phyloP scores from a whole-genome alignment of 2,113 vertebrate genomes.

The Hippocampus mohnikei region DNA sequence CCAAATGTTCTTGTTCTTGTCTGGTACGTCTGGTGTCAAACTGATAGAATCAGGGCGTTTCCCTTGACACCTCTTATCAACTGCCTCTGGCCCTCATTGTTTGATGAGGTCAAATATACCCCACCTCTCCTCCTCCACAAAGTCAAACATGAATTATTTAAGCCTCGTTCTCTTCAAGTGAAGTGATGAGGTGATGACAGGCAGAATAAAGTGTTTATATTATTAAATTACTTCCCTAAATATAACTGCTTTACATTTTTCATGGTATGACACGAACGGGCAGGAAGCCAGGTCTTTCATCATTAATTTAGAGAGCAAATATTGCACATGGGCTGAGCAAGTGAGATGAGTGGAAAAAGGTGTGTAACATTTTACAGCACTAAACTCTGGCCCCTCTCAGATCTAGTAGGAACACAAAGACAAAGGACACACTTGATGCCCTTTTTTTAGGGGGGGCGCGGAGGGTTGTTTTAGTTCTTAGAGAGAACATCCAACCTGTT shows the following conservation, averaged over 20 bases:
- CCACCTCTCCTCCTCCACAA: constrained; percentile 31
- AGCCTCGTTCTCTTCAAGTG: constrained; percentile 8
- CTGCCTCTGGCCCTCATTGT: constrained; percentile 37
- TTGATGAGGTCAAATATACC: constrained; percentile 51
- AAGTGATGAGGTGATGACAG: constrained; percentile 19
- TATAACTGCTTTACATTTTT: not conserved
- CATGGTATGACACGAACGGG: not conserved
- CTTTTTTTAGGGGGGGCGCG: not conserved
- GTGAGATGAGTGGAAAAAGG: not conserved
- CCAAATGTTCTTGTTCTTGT: not conserved
- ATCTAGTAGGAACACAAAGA: not conserved
- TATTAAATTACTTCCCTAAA: not conserved
- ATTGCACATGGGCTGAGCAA: not conserved
- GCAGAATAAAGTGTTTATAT: constrained; percentile 1
- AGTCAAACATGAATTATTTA: constrained; percentile 32
- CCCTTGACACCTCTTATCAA: constrained; percentile 34
- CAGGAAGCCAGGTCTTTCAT: not conserved
- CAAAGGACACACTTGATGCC: not conserved
- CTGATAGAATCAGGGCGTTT: constrained; percentile 43
- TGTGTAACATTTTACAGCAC: not conserved
- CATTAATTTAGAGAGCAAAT: not conserved
- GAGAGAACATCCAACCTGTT: not conserved
- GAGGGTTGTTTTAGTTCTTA: not conserved
- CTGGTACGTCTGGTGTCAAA: constrained; percentile 21
- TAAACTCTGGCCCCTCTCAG: not conserved